A percentile compares a stretch with the other conserved stretches of the same genome.
These are phyloP conservation scores for Conus canariensis DNA, from an alignment of 2,888 invertebrate species.

Conservation along the genomic window DNA sequence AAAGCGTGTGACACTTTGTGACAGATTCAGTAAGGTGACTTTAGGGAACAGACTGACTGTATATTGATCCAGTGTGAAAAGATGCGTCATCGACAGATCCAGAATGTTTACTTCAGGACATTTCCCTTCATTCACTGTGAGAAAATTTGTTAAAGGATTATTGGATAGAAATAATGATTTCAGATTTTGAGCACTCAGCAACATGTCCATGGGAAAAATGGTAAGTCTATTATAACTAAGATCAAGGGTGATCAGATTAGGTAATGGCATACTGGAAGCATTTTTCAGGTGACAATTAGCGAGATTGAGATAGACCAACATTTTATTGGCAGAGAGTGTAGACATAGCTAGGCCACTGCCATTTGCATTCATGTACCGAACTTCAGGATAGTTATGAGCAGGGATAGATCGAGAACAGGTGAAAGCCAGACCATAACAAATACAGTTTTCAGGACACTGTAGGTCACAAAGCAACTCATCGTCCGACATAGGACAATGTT, in stretches of 20 bases:
- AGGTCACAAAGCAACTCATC: not conserved
- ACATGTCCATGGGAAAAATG: not conserved
- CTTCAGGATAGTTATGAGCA: not conserved
- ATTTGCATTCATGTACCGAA: slow-evolving; percentile 12
- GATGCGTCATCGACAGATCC: not conserved
- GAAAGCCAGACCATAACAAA: not conserved
- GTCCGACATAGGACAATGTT: not conserved
- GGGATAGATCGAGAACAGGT: not conserved
- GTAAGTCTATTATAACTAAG: not conserved
- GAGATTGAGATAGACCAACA: slow-evolving; percentile 21
- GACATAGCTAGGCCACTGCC: not conserved
- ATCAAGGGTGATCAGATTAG: slow-evolving; percentile 20
- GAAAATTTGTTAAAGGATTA: not conserved
- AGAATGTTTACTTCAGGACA: not conserved
- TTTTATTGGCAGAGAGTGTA: not conserved
- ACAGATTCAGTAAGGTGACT: not conserved
- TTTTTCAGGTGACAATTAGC: not conserved
- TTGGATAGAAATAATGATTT: not conserved
- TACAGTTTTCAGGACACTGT: not conserved
- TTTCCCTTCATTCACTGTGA: too few species aligned
- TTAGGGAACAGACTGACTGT: not conserved
- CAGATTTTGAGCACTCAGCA: not conserved
- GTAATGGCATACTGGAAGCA: not conserved
- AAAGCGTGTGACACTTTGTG: not conserved
- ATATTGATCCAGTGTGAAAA: not conserved